A percentile compares a stretch with the other conserved stretches of the same genome.
Conservation (phyloP, 2,113 vertebrate genomes). For the Smithornis capensis region DNA sequence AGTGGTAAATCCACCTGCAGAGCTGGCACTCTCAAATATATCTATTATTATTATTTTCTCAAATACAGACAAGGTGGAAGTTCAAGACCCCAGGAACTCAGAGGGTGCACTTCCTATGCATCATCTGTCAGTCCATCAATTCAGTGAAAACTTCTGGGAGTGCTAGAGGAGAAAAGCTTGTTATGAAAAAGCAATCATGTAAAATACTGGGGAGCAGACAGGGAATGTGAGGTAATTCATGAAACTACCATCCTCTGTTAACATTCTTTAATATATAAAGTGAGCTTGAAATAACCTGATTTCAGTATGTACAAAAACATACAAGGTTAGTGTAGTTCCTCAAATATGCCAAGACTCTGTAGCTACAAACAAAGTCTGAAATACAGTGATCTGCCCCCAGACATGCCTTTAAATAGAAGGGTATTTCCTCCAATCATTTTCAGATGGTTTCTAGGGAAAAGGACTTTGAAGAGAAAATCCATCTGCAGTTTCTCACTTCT, state of each 20-base stretch:
- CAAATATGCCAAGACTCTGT: conserved; percentile 12
- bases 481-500: not conserved
- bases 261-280: not conserved
- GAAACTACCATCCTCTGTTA: not conserved
- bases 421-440: not conserved
- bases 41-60: not conserved
- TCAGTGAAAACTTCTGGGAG: not conserved
- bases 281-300: not conserved
- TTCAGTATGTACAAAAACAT: not conserved
- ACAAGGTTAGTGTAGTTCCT: not conserved
- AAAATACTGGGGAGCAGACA: not conserved
- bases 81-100: not conserved
- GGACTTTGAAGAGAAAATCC: not conserved
- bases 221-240: not conserved
- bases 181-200: not conserved
- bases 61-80: not conserved
- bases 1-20: not conserved
- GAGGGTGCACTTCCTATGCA: not conserved
- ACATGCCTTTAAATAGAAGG: not conserved
- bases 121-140: not conserved
- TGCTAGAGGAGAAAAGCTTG: not conserved
- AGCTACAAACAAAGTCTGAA: conserved; percentile 41
- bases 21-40: not conserved
- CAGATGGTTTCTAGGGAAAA: not conserved
- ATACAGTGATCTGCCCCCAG: conserved; percentile 17